Percentiles rank a stretch among this genome's conserved stretches.
These are phyloP conservation scores for Pelochelys cantorii DNA, from an alignment of 2,797 vertebrate species.

Conservation along the genomic window DNA sequence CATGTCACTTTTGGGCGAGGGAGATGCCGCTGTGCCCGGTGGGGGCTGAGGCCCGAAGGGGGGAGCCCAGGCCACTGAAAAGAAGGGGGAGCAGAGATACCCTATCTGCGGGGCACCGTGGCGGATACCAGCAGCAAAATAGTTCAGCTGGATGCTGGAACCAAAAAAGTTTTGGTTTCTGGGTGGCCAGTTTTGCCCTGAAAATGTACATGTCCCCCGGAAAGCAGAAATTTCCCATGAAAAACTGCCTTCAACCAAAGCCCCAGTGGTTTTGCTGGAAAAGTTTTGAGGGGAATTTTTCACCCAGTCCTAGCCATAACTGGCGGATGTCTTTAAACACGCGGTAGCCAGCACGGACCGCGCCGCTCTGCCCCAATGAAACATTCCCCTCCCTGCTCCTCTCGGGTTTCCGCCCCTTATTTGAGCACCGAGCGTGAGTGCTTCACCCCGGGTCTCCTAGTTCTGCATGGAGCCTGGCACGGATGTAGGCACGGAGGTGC, in stretches of 20 bases:
- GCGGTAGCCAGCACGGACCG: not conserved
- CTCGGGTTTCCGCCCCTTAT: not conserved
- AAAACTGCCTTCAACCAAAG: not conserved
- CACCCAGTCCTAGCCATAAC: not conserved
- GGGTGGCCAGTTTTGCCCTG: not conserved
- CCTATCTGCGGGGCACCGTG: too few species aligned
- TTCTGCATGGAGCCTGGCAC: too few species aligned
- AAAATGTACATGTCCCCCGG: not conserved
- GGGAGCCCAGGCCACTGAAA: not conserved
- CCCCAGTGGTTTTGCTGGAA: not conserved
- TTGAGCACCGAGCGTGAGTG: accelerated
- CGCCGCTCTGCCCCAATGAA: not conserved
- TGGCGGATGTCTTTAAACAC: not conserved
- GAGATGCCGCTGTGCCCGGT: not conserved
- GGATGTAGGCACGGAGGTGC: not conserved
- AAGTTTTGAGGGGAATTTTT: not conserved
- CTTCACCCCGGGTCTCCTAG: too few species aligned
- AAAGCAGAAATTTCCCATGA: not conserved
- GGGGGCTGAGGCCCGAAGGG: not conserved
- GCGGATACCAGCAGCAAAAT: not conserved
- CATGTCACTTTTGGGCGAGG: not conserved
- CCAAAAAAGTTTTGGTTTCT: not conserved
- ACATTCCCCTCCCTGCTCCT: not conserved
- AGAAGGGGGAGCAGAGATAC: not conserved
- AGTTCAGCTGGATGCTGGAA: not conserved